Percentiles rank a stretch among this genome's conserved stretches.
These are phyloP conservation scores for Amiota mariae DNA, from an alignment of 2,888 invertebrate genomes.

Conservation along the genomic window DNA sequence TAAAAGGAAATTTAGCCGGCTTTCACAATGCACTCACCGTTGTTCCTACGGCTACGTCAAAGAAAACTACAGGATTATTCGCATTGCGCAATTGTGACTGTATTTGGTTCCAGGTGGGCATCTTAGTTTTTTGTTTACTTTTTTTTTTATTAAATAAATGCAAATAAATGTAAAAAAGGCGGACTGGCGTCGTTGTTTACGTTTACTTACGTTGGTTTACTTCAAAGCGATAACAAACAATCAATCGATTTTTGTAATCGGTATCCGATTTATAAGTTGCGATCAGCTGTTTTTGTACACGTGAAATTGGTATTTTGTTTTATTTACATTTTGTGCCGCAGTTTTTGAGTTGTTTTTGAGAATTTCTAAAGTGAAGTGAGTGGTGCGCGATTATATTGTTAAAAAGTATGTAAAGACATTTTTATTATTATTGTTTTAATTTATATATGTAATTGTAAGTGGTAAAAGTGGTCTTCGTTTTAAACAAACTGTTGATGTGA, in stretches of 20 bases:
- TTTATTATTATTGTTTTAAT: too few relatives aligned
- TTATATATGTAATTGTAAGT: too few relatives aligned
- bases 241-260: background rate
- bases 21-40: constrained; percentile 78
- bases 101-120: constrained; percentile 97
- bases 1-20: background rate
- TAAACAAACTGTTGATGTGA: too few relatives aligned
- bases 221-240: background rate
- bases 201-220: constrained; percentile 36
- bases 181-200: constrained; percentile 51
- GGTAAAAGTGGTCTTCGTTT: too few relatives aligned
- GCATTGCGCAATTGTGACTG: constrained; percentile 91
- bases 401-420: too few relatives aligned
- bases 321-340: constrained; percentile 1
- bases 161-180: constrained; percentile 28
- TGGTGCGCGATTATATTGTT: too few relatives aligned
- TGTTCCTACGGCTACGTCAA: constrained; percentile 96
- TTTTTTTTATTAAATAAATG: background rate
- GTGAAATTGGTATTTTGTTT: background rate
- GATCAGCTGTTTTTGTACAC: background rate
- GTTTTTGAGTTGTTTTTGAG: constrained; percentile 25
- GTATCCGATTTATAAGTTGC: background rate
- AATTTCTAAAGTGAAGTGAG: constrained; percentile 29
- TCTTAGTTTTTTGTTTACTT: constrained; percentile 69
- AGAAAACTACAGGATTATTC: constrained; percentile 98